Evolutionary conservation across 2,888 invertebrate species (phyloP).

Genomic region (Melitaea athalia): DNA sequence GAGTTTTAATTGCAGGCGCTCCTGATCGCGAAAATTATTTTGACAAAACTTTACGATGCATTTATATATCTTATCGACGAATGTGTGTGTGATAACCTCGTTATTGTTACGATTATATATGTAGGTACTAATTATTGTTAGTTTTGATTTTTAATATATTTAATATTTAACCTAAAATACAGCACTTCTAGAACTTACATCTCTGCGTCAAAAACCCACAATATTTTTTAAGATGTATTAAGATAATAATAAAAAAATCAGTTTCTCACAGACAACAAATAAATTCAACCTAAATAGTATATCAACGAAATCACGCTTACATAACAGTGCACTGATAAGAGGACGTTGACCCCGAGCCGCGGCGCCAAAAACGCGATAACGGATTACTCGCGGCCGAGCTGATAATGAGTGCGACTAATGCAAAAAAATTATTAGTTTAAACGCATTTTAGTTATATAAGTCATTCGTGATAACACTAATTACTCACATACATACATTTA

Average conservation of each 20-base stretch:
- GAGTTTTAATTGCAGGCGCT: not conserved
- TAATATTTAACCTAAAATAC: not conserved
- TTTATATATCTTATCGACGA: not conserved
- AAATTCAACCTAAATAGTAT: conserved; percentile 25
- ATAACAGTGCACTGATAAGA: conserved; percentile 37
- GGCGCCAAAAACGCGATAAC: conserved; percentile 34
- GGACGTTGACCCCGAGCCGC: conserved; percentile 35
- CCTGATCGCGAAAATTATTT: not conserved
- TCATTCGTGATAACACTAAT: not conserved
- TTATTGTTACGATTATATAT: not conserved
- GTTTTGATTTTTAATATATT: not conserved
- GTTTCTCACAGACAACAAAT: conserved; percentile 27
- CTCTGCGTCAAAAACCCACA: not conserved
- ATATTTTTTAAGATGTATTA: not conserved
- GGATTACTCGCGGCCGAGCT: conserved; percentile 1
- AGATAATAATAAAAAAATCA: conserved; percentile 30
- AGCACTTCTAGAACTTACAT: not conserved
- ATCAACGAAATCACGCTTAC: conserved; percentile 27
- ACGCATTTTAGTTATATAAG: not conserved
- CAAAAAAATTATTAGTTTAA: conserved; percentile 12
- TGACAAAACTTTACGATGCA: not conserved
- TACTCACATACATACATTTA: not conserved
- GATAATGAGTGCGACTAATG: not conserved
- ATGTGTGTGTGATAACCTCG: not conserved
- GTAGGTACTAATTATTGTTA: not conserved